These are phyloP conservation scores for Leptobrachium leishanense DNA, from an alignment of 2,113 vertebrate genomes.

Conservation along the genomic window DNA sequence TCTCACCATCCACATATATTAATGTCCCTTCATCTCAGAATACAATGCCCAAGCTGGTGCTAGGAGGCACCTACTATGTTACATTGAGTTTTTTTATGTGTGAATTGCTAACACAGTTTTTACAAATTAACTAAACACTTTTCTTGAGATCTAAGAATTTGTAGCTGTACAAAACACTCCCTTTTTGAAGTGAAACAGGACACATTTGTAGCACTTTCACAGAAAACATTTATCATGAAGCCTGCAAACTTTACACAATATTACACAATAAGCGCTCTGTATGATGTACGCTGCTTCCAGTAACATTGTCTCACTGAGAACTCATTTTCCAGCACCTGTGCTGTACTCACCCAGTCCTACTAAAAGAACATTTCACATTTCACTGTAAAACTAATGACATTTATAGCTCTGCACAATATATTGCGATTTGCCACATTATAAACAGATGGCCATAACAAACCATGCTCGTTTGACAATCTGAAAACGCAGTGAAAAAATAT, in stretches of 20 bases:
- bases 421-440: no score
- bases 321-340: neutral
- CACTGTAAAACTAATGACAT: neutral
- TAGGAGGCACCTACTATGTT: no score
- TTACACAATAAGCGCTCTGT: neutral
- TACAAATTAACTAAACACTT: neutral
- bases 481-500: no score
- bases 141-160: neutral
- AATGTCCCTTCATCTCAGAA: neutral
- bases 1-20: neutral
- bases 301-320: neutral
- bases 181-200: neutral
- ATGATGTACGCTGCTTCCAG: neutral
- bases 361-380: neutral
- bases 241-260: neutral
- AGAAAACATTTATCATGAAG: neutral
- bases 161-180: neutral
- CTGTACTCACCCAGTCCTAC: neutral
- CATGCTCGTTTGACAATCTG: no score
- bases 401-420: neutral
- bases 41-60: neutral
- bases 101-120: no score
- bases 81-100: no score
- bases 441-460: no score
- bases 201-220: neutral